These are phyloP conservation scores for Triplophysa bombifrons DNA, from an alignment of 2,797 vertebrate genomes.

Conservation along the genomic window DNA sequence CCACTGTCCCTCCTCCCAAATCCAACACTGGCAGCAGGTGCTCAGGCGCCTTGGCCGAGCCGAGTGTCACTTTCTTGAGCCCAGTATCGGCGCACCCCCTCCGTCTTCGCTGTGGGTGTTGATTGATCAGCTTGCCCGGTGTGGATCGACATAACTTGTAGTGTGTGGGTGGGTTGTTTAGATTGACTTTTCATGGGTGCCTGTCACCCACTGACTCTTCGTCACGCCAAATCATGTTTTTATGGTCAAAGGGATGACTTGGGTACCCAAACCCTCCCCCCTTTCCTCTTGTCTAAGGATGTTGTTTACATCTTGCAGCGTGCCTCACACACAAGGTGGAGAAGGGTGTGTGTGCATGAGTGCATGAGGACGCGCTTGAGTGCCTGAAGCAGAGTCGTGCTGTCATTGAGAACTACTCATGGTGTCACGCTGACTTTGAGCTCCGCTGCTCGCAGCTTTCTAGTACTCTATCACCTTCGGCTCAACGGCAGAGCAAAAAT, in stretches of 20 bases:
- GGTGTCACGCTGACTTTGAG: constrained; percentile 69
- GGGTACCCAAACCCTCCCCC: constrained; percentile 38
- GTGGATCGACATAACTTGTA: constrained; percentile 58
- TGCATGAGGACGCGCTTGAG: constrained; percentile 34
- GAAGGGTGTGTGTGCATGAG: neutral
- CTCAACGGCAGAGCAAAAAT: constrained; percentile 32
- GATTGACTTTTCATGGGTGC: constrained; percentile 64
- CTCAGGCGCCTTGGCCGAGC: constrained; percentile 23
- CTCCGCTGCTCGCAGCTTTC: constrained; percentile 33
- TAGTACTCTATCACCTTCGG: constrained; percentile 59
- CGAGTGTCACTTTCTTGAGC: constrained; percentile 33
- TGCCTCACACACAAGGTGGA: constrained; percentile 48
- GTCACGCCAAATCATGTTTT: constrained; percentile 63
- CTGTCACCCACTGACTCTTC: constrained; percentile 64
- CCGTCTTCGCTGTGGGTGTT: constrained; percentile 32
- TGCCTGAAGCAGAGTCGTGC: constrained; percentile 62
- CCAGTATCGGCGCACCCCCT: constrained; percentile 18
- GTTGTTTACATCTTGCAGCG: constrained; percentile 74
- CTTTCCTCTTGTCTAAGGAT: constrained; percentile 51
- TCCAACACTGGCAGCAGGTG: constrained; percentile 46
- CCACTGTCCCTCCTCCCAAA: constrained; percentile 24
- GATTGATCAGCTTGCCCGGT: constrained; percentile 52
- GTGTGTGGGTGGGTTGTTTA: constrained; percentile 69
- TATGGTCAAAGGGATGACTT: constrained; percentile 70
- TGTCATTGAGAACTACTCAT: constrained; percentile 71